These are phyloP conservation scores for Ochropacha duplaris DNA, from an alignment of 2,888 invertebrate genomes.

Conservation along the genomic window DNA sequence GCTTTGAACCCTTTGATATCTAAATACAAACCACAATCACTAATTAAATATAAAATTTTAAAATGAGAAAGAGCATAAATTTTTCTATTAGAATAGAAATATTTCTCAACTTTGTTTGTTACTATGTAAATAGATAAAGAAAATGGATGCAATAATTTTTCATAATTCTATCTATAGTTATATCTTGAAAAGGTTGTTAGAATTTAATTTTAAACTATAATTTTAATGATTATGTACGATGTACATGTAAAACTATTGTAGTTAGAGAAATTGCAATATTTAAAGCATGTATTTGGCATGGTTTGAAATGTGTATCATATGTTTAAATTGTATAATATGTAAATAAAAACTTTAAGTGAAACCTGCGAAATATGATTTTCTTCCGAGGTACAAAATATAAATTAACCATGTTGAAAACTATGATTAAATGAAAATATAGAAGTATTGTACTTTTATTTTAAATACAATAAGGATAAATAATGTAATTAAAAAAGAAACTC, in stretches of 20 bases:
- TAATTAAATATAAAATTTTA: conserved; percentile 45
- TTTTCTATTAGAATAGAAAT: conserved; percentile 44
- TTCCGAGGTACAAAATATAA: conserved; percentile 80
- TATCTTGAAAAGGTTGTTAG: conserved; percentile 64
- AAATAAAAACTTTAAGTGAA: conserved; percentile 77
- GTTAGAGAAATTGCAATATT: conserved; percentile 72
- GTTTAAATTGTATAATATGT: conserved; percentile 78
- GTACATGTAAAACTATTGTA: conserved; percentile 77
- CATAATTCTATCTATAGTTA: conserved; percentile 69
- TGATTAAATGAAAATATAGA: conserved; percentile 79
- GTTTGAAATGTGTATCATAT: conserved; percentile 69
- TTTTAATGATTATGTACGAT: conserved; percentile 67
- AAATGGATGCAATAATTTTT: conserved; percentile 75
- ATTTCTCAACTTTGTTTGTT: conserved; percentile 51
- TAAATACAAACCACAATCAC: conserved; percentile 41
- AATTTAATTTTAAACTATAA: conserved; percentile 53
- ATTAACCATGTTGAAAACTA: conserved; percentile 82
- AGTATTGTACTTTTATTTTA: conserved; percentile 41
- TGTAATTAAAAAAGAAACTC: conserved; percentile 7
- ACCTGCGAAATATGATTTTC: conserved; percentile 81
- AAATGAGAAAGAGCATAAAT: conserved; percentile 34
- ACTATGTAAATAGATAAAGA: conserved; percentile 64
- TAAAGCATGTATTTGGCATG: conserved; percentile 58
- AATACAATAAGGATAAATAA: not conserved
- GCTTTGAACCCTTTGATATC: conserved; percentile 54